Base-by-base conservation (phyloP, 2,113 vertebrate genomes). In the Micromys minutus region DNA sequence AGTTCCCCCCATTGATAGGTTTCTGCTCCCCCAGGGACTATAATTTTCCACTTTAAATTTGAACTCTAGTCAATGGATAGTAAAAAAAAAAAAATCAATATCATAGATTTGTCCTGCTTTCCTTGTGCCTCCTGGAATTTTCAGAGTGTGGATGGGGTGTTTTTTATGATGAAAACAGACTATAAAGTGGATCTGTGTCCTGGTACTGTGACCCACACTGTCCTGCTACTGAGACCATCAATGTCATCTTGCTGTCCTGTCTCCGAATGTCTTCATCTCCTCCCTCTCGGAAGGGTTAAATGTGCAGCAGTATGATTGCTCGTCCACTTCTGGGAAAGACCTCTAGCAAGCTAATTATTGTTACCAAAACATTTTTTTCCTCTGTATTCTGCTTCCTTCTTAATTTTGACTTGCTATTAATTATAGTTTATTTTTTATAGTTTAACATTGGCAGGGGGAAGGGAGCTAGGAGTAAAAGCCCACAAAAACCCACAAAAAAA, bases 31-130 rank as follows among this genome's bases (percentile, higher is more conserved):
- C 67, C 10, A 72, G 94, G 90, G 96, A 94, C 95, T 94, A 84
- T 97, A 96, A 97, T 97, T 97, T 97, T 97, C 95, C 92, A 97
- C 96, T 97, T 98, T 97, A 97, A 96, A 95, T 97, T 94, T 98
- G 97, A 98, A 96, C 96, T 95, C 86, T 89, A 95, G 94, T 97
- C 95, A 94, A 97, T 97, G 92, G 79, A 72, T 88, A 96, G 94
- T 96, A 95, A 63, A 97, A 61, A 94, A 96, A 69, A 97, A 69
- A 95, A 97, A 98, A 97, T 97, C 97, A 97, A 97, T 98, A 95
- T 50, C 86, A 95, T 96, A 90, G 96, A 96, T 97, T 96, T 96
- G 95, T 92, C 90, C 96, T 96, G 61, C 94, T 94, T 96, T 97
- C 72, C 77, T 86, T 95, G 77, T 89, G 69, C 95, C 93, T 96